These are phyloP conservation scores for Cephus cinctus DNA, from an alignment of 1,140 invertebrate genomes.

Conservation along the genomic window DNA sequence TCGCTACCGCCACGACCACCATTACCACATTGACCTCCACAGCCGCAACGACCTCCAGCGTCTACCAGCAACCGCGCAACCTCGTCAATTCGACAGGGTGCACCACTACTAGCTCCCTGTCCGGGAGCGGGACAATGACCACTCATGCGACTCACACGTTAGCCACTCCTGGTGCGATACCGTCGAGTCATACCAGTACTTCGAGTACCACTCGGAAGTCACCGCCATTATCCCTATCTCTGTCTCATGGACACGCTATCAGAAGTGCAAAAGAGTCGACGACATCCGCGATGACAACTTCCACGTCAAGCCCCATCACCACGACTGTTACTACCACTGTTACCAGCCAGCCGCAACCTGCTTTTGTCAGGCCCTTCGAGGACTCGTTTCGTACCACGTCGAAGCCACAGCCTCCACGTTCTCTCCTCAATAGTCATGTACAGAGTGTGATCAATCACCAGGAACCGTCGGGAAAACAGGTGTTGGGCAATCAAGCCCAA, in stretches of 20 bases:
- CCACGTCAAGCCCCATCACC: slow-evolving; percentile 5
- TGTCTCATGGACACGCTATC: slow-evolving; percentile 12
- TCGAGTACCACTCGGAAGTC: slow-evolving; percentile 22
- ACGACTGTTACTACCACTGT: slow-evolving; percentile 22
- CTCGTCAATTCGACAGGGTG: neutral
- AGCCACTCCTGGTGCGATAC: slow-evolving; percentile 22
- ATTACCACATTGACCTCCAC: slow-evolving; percentile 35
- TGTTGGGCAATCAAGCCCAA: slow-evolving; percentile 19
- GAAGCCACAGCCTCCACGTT: slow-evolving; percentile 37
- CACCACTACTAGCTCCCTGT: slow-evolving; percentile 25
- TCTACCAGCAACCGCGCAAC: neutral
- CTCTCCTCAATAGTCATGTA: slow-evolving; percentile 34
- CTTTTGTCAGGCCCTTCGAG: slow-evolving; percentile 56
- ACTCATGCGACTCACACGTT: slow-evolving; percentile 34
- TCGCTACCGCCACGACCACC: slow-evolving; percentile 29
- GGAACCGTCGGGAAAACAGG: slow-evolving; percentile 24
- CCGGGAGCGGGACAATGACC: slow-evolving; percentile 30
- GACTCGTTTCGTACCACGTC: slow-evolving; percentile 47
- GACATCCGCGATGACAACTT: slow-evolving; percentile 8
- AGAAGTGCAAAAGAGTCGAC: slow-evolving; percentile 30
- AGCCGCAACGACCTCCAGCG: slow-evolving; percentile 3
- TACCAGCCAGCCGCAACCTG: slow-evolving; percentile 30
- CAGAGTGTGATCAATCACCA: slow-evolving; percentile 36
- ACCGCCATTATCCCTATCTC: slow-evolving; percentile 23
- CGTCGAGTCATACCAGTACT: slow-evolving; percentile 23